Evolutionary conservation across 2,797 vertebrate genomes (phyloP).

Genomic region (Sebastes hopkinsi): DNA sequence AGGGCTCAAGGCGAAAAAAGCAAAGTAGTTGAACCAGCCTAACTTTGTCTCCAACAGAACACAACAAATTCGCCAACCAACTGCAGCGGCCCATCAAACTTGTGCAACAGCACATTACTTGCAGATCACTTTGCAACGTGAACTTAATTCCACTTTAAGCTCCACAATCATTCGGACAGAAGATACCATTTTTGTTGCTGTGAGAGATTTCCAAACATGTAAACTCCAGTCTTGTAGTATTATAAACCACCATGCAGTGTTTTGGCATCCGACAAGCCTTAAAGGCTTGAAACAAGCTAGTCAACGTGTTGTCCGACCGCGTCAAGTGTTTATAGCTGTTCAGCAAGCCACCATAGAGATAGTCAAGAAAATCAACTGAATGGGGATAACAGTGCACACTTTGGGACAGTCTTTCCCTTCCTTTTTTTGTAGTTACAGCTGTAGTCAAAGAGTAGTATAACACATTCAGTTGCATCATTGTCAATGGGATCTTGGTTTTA

Average conservation of each 20-base stretch:
- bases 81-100: background rate
- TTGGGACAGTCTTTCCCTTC: background rate
- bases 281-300: background rate
- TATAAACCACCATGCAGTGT: background rate
- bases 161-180: background rate
- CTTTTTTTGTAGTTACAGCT: no score
- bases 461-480: no score
- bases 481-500: no score
- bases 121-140: background rate
- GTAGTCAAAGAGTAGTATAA: no score
- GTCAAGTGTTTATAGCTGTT: background rate
- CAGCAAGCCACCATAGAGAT: background rate
- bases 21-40: no score
- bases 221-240: background rate
- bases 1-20: background rate
- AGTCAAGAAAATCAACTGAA: background rate
- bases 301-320: background rate
- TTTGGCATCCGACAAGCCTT: background rate
- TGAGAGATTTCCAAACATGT: background rate
- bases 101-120: background rate
- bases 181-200: background rate
- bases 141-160: background rate
- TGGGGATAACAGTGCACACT: background rate
- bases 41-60: background rate
- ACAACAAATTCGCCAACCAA: background rate